phyloP scores from a whole-genome alignment of 2,888 invertebrate genomes.

The Serrognathus titanus region DNA sequence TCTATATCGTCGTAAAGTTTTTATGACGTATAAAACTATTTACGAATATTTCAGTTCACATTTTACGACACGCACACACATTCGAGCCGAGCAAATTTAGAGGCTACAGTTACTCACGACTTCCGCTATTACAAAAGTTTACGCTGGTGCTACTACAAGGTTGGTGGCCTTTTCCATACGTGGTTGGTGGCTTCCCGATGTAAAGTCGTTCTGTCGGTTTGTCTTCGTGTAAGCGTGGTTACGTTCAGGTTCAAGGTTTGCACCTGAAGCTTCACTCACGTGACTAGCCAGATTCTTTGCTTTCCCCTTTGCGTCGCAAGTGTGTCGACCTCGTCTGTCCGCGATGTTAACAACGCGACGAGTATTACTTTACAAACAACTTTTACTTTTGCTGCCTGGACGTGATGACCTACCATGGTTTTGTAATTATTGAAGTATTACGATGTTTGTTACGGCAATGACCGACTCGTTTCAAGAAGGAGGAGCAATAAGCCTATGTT shows the following conservation, averaged over 20 bases:
- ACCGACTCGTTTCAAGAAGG: too few relatives aligned
- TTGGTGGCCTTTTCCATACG: slow-evolving; percentile 10
- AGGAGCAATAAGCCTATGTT: too few relatives aligned
- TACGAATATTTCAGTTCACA: background rate
- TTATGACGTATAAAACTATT: background rate
- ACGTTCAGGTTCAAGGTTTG: slow-evolving; percentile 26
- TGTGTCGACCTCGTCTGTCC: slow-evolving; percentile 15
- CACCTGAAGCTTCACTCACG: slow-evolving; percentile 23
- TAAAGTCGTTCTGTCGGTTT: slow-evolving; percentile 7
- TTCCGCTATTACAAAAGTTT: slow-evolving; percentile 10
- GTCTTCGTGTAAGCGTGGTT: slow-evolving; percentile 12
- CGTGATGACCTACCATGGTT: slow-evolving; percentile 17
- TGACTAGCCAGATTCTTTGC: slow-evolving; percentile 14
- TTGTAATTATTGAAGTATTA: slow-evolving; percentile 9
- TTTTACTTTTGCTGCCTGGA: slow-evolving; percentile 16
- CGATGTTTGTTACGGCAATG: too few relatives aligned
- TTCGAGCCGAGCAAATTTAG: background rate
- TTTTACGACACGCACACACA: background rate
- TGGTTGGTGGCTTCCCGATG: slow-evolving; percentile 7
- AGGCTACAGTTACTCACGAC: slow-evolving; percentile 4
- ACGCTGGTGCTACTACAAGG: slow-evolving; percentile 8
- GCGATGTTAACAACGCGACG: background rate
- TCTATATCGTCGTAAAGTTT: too few relatives aligned
- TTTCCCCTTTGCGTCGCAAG: slow-evolving; percentile 1
- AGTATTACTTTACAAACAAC: slow-evolving; percentile 4